These are phyloP conservation scores for Erannis defoliaria DNA, from an alignment of 2,888 invertebrate species.

Conservation along the genomic window DNA sequence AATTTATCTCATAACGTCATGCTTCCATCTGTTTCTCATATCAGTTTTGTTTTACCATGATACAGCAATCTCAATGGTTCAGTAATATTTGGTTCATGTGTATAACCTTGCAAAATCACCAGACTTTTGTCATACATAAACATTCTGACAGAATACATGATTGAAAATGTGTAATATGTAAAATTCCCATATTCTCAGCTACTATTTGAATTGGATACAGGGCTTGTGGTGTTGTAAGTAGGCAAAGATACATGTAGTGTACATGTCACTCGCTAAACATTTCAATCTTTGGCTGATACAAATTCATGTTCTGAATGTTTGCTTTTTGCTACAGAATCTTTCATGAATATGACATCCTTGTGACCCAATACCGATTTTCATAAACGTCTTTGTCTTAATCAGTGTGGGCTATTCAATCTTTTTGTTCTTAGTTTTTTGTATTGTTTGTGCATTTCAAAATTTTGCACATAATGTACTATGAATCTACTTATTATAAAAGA, in stretches of 20 bases:
- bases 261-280: constrained; percentile 20
- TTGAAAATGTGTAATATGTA: constrained; percentile 17
- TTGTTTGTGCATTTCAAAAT: constrained; percentile 7
- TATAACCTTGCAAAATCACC: constrained; percentile 15
- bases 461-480: not conserved
- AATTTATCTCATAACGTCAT: constrained; percentile 16
- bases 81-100: constrained; percentile 20
- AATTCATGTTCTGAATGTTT: constrained; percentile 14
- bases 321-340: constrained; percentile 9
- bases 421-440: constrained; percentile 1
- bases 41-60: constrained; percentile 15
- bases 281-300: constrained; percentile 12
- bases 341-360: constrained; percentile 13
- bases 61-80: constrained; percentile 15
- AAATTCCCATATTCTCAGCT: constrained; percentile 22
- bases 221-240: constrained; percentile 15
- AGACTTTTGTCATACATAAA: constrained; percentile 6
- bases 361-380: constrained; percentile 14
- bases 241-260: constrained; percentile 16
- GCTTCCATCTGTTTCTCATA: constrained; percentile 19
- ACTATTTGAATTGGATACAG: constrained; percentile 5
- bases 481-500: constrained; percentile 10
- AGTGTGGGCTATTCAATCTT: constrained; percentile 24
- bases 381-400: constrained; percentile 22
- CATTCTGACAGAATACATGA: constrained; percentile 15